phyloP scores from a whole-genome alignment of 1,140 invertebrate genomes.

The Zaprionus lachaisei region DNA sequence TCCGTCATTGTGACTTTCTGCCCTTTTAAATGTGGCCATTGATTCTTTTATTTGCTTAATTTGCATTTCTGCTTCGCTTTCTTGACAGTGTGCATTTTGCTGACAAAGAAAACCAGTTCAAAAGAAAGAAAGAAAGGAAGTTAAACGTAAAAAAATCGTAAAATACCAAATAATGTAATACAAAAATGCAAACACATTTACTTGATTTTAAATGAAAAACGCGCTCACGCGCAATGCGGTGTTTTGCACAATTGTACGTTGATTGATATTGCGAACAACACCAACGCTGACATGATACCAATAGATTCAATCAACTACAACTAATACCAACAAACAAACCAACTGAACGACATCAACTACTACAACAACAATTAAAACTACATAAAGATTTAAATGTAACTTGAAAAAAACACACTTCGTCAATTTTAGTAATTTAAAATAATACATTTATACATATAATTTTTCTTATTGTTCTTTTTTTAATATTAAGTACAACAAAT shows the following conservation, averaged over 20 bases:
- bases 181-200: conserved; percentile 32
- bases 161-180: conserved; percentile 16
- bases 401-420: conserved; percentile 83
- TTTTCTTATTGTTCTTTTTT: conserved; percentile 66
- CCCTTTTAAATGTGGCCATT: conserved; percentile 54
- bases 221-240: conserved; percentile 59
- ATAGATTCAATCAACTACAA: conserved; percentile 45
- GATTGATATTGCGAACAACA: conserved; percentile 42
- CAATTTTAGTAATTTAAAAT: conserved; percentile 83
- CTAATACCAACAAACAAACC: conserved; percentile 29
- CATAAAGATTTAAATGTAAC: conserved; percentile 50
- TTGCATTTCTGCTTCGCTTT: conserved; percentile 78
- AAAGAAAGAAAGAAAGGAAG: conserved; percentile 23
- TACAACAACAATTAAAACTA: conserved; percentile 46
- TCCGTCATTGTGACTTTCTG: conserved; percentile 8
- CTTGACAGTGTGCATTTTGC: conserved; percentile 68
- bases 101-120: conserved; percentile 35
- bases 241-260: conserved; percentile 68
- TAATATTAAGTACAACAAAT: conserved; percentile 66
- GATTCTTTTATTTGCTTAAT: conserved; percentile 80
- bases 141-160: conserved; percentile 43
- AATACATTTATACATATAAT: conserved; percentile 71
- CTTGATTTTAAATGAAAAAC: conserved; percentile 56
- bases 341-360: conserved; percentile 58
- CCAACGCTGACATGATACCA: conserved; percentile 19